Base-by-base conservation (phyloP, 2,888 invertebrate genomes). In the Caenorhabditis sinica region DNA sequence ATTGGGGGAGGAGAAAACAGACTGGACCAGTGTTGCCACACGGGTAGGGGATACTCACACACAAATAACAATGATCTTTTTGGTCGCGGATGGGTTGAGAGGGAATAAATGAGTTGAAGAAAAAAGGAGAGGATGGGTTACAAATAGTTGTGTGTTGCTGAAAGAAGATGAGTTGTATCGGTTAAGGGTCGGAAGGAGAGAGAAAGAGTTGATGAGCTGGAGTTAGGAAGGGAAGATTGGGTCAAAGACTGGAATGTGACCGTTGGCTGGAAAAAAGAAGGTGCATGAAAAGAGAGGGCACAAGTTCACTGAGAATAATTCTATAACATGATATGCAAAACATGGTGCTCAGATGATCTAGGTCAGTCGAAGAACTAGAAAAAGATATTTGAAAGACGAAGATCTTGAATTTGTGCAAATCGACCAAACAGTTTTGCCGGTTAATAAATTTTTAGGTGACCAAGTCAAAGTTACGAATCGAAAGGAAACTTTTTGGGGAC, bases 51-150 rank as follows among this genome's bases (percentile, higher is more conserved):
- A 51, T 13, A 30, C 71, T 43, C 30, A 33, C 56, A 33, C 71
- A 71, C 61, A 53, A 68, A 68, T 49, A 68, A 51, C 51, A 72
- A 72, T 80, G 80, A 80, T 80, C 80, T 80, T 49, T 66, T 56
- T 65, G 71, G 40, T 51, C 63, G 20, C 20, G 60, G 36, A 45
- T 33, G 11, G n/a, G 3, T 30, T 25, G 36, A 49, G 20, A n/a
- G 20, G n/a, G 53, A 40, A 43, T 28, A 40, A 58, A 43, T 56
- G n/a, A 23, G 2, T 45, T 11, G 30, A 45, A 9, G 23, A 43
- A 43, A 45, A 20, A 65, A 45, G 58, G n/a, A 60, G 36, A 72
- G 25, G 23, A 36, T 25, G 8, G 20, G 36, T 40, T 43, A 33
- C 33, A 33, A 33, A 61, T 5, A 36, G 17, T n/a, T 61, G 36